Conservation (phyloP, 2,797 vertebrate genomes). For the Chloroceryle inda region DNA sequence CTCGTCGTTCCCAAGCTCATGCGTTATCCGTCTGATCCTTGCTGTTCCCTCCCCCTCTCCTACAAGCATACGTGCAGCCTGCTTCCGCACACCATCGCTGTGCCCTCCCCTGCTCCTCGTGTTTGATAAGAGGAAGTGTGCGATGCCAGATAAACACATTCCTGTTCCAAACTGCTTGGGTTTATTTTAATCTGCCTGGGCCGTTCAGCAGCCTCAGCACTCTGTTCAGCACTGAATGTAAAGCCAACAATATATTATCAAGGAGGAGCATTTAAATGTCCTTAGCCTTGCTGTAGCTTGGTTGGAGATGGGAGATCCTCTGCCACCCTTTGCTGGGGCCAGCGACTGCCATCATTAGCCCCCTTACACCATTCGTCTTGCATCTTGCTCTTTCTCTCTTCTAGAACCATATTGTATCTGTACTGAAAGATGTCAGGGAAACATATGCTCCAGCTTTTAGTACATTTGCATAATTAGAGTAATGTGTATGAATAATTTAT, state of each 20-base stretch:
- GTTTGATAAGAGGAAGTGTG: conserved; percentile 64
- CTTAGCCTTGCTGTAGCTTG: neutral
- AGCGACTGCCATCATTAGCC: neutral
- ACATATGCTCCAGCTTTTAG: conserved; percentile 85
- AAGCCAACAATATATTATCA: conserved; percentile 35
- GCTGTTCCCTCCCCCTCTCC: conserved; percentile 19
- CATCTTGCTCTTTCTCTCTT: conserved; percentile 25
- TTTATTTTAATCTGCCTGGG: conserved; percentile 77
- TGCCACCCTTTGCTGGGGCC: neutral
- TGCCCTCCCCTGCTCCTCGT: conserved; percentile 63
- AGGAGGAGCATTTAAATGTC: conserved; percentile 24
- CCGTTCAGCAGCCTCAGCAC: conserved; percentile 73
- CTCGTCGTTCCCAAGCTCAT: neutral
- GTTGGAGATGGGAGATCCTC: neutral
- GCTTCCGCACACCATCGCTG: conserved; percentile 17
- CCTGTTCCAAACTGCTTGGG: conserved; percentile 64
- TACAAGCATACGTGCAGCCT: neutral
- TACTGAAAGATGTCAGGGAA: conserved; percentile 79
- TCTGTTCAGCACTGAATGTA: conserved; percentile 27
- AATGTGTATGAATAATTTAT: conserved; percentile 91
- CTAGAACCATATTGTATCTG: conserved; percentile 74
- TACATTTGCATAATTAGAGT: conserved; percentile 87
- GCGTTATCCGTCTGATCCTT: neutral
- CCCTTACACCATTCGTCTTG: neutral
- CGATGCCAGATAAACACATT: conserved; percentile 69